Percentiles rank a stretch among this genome's conserved stretches.
Conservation (phyloP, 92 coral and sea anemone species). For the Paramuricea clavata region DNA sequence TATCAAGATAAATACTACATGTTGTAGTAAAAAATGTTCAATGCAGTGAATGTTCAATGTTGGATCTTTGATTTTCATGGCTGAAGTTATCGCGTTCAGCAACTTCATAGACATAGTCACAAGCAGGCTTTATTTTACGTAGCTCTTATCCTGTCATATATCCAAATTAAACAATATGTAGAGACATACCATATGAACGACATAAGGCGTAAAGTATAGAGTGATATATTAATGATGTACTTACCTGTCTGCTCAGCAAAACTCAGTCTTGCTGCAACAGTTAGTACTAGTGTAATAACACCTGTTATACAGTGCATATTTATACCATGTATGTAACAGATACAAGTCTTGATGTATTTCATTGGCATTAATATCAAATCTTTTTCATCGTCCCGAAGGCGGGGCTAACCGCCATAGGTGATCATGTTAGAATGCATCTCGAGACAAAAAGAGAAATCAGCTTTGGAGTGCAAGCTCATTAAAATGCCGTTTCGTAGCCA, state of each 20-base stretch:
- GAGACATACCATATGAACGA: background rate
- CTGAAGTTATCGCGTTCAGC: background rate
- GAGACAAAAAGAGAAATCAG: constrained; percentile 8
- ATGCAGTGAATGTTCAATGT: too few species aligned
- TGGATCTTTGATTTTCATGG: background rate
- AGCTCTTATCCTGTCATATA: background rate
- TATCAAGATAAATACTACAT: background rate
- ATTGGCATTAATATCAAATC: constrained; percentile 14
- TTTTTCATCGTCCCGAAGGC: constrained; percentile 10
- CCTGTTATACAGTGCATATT: constrained; percentile 23
- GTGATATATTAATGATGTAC: background rate
- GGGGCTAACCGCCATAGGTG: constrained; percentile 22
- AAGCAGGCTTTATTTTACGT: background rate
- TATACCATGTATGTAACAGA: background rate
- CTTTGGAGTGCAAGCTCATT: constrained; percentile 5
- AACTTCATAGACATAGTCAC: background rate
- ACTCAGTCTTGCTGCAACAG: background rate
- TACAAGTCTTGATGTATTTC: background rate
- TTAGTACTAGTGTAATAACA: background rate
- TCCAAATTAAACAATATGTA: background rate
- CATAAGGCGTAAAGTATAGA: background rate
- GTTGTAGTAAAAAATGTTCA: too few species aligned
- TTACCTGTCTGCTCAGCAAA: background rate
- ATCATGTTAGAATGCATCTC: constrained; percentile 9
- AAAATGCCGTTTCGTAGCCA: background rate